Evolutionary conservation across 1,140 invertebrate genomes (phyloP), one percentile per base, ranked within the genome.

Genomic region (Diorhabda sublineata): DNA sequence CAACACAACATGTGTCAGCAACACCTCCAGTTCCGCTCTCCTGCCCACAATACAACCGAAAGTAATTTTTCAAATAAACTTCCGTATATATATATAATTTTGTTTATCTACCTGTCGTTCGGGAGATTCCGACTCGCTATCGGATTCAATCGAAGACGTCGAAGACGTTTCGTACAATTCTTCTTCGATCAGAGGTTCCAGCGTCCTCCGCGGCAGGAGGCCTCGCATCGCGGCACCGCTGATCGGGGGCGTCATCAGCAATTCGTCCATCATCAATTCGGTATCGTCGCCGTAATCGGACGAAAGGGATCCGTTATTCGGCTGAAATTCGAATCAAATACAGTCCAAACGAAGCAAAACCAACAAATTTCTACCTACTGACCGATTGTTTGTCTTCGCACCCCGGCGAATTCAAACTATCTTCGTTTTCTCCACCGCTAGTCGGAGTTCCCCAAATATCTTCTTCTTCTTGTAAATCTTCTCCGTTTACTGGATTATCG

Each of bases 371-470:
- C 26, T 26, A 26, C 26, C 26, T 26, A 52, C 81, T 81, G 82
- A 89, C 88, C 82, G 88, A 89, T 68, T 87, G 81, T 26, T 86
- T 88, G 66, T 86, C 85, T 69, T 86, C 87, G 60, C 86, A 88
- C 78, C 88, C 89, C 64, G 86, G 85, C 64, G 90, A 88, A 66
- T 85, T 84, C 58, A 83, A 78, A 61, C 81, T 73, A 71, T 92
- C 91, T 63, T 92, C 91, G 73, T 91, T 88, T 5, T 92, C 87
- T 11, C 90, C 91, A 3, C 91, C 91, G 68, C 91, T 93, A 2
- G 91, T 93, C 3, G 91, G 91, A 2, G 92, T 94, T 2, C 92
- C 92, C 92, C 91, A 94, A 45, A 92, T 89, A 77, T 94, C 92
- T 78, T 89, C 89, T 8, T 88, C 87, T 66, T 90, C 89, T 58